These are phyloP conservation scores for Caenorhabditis inopinata DNA, from an alignment of 1,140 invertebrate species.

Conservation along the genomic window DNA sequence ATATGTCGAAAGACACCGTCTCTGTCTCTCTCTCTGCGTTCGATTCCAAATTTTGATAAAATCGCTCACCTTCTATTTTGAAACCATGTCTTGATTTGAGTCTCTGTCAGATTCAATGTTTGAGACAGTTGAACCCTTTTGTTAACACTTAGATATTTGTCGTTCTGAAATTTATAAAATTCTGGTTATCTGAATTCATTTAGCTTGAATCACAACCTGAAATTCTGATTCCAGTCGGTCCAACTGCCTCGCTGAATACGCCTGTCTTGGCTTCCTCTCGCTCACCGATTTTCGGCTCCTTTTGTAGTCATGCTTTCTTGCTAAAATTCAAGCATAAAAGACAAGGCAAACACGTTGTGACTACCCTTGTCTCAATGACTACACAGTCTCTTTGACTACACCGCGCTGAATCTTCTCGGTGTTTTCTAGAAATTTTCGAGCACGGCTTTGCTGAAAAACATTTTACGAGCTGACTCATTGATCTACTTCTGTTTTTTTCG, in stretches of 20 bases:
- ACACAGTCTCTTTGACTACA: too few species aligned
- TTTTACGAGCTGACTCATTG: too few species aligned
- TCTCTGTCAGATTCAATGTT: conserved; percentile 83
- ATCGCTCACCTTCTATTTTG: conserved; percentile 77
- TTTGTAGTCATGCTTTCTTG: conserved; percentile 76
- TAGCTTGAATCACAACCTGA: conserved; percentile 71
- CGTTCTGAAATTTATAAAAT: conserved; percentile 72
- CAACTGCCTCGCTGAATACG: conserved; percentile 90
- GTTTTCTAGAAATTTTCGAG: too few species aligned
- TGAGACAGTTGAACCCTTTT: conserved; percentile 90
- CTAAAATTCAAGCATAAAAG: too few species aligned
- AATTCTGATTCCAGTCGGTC: conserved; percentile 87
- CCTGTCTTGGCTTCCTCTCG: conserved; percentile 88
- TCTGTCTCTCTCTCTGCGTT: not conserved
- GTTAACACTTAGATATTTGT: conserved; percentile 90
- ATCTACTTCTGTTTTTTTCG: too few species aligned
- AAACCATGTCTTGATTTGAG: conserved; percentile 96
- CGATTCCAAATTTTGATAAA: not conserved
- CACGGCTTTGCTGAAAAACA: too few species aligned
- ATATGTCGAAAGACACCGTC: too few species aligned
- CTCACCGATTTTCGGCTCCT: conserved; percentile 80
- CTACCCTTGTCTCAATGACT: too few species aligned
- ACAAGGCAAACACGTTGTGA: too few species aligned
- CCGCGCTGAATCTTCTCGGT: too few species aligned
- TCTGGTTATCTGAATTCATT: not conserved